Conservation (phyloP, 2,113 vertebrate species). For the Hirundichthys speculiger region DNA sequence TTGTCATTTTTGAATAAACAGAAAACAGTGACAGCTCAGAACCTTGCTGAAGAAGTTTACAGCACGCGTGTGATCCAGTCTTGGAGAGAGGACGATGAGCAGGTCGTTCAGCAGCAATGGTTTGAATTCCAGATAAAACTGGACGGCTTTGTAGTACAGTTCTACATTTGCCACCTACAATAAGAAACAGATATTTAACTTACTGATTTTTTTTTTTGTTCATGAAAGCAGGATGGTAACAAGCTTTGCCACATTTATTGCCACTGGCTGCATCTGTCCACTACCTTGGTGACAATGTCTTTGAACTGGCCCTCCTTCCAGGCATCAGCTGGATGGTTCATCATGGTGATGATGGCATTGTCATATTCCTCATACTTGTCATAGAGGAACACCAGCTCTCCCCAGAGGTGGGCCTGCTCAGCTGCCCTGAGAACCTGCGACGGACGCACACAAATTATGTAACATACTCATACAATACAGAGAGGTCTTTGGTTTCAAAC, state of each 20-base stretch:
- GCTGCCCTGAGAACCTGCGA: conserved; percentile 95
- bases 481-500: too few relatives aligned
- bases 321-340: conserved; percentile 97
- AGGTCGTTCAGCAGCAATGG: conserved; percentile 96
- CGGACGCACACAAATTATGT: conserved; percentile 6
- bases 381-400: conserved; percentile 96
- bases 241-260: neutral
- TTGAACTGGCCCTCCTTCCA: conserved; percentile 99
- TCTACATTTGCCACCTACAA: conserved; percentile 97
- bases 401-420: conserved; percentile 98
- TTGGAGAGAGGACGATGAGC: conserved; percentile 95
- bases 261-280: neutral
- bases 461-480: neutral
- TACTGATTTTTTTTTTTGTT: neutral
- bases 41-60: conserved; percentile 98
- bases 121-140: conserved; percentile 98
- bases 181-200: conserved; percentile 18
- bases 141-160: conserved; percentile 95
- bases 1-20: too few relatives aligned
- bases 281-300: conserved; percentile 98
- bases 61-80: conserved; percentile 96
- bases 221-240: too few relatives aligned
- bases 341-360: conserved; percentile 99
- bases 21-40: conserved; percentile 5
- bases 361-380: conserved; percentile 99